phyloP scores from a whole-genome alignment of 2,113 vertebrate genomes.

The Choloepus hoffmanni region DNA sequence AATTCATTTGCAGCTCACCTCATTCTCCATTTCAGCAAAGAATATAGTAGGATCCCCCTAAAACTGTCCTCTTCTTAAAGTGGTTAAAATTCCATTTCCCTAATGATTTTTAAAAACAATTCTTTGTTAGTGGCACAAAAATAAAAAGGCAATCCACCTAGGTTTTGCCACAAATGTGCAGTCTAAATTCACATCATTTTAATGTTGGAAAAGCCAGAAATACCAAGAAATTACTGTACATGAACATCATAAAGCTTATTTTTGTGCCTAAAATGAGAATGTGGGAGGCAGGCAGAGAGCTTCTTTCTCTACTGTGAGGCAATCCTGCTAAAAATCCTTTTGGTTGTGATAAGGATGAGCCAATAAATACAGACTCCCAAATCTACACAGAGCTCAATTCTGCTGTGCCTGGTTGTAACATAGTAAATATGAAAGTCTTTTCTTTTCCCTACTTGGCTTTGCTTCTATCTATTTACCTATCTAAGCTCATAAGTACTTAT shows the following conservation, averaged over 20 bases:
- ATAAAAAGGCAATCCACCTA: slow-evolving; percentile 8
- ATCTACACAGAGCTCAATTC: background rate
- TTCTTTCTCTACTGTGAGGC: background rate
- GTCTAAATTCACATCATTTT: background rate
- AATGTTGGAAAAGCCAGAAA: background rate
- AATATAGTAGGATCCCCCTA: background rate
- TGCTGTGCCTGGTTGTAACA: background rate
- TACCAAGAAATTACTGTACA: background rate
- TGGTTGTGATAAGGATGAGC: background rate
- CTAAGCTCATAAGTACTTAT: background rate
- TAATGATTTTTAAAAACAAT: background rate
- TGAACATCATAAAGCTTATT: background rate
- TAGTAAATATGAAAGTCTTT: background rate
- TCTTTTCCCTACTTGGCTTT: background rate
- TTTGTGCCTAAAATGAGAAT: background rate
- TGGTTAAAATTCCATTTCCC: background rate
- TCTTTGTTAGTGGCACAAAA: slow-evolving; percentile 1
- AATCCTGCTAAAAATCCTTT: background rate
- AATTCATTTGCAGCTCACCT: background rate
- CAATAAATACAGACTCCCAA: background rate
- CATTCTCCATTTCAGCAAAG: background rate
- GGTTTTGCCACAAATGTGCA: background rate
- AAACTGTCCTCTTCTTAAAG: background rate
- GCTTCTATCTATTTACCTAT: background rate
- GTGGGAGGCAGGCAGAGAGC: background rate